Evolutionary conservation across 2,797 vertebrate species (phyloP), one percentile per base, ranked within the genome.

Genomic region (Mus caroli): DNA sequence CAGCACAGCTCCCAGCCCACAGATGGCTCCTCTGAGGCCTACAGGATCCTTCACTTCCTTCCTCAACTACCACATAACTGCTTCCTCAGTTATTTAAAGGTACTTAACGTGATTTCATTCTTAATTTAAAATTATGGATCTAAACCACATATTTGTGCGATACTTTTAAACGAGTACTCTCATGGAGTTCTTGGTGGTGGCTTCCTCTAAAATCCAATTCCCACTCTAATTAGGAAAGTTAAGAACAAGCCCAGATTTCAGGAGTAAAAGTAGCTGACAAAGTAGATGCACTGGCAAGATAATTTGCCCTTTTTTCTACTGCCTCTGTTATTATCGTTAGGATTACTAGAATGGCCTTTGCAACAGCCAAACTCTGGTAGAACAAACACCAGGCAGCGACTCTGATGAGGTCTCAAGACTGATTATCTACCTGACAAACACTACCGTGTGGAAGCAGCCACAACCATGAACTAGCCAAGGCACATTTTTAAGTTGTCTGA

Each of bases 121-220:
- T 95, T 78, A 86, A 71, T 10, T 46, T 82, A 58, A 92, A 96
- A 94, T 67, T 75, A 75, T 52, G 56, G 56, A 73, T 88, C 46
- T 84, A 54, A 83, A 54, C 52, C 46, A 67, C 54, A 92, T 12
- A 62, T 6, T 73, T 73, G 31, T 8, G 3, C 50, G 76, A 77
- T 2, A 76, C 28, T 20, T 86, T 64, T 71, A 86, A 85, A 85
- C 24, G 80, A 89, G 11, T 50, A 40, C 14, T 31, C 12, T 40
- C 58, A 22, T 78, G 52, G 56, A 8, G 24, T 56, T 82, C 79
- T 90, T 43, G 34, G 43, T 54, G n/a, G 75, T 52, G 37, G 28
- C 40, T 71, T 56, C 2, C 34, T 24, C 76, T 62, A 82, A 56
- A 14, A 50, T n/a, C 85, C 54, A 92, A 78, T 54, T 73, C 12